Conservation (phyloP, 2,797 vertebrate genomes). For the Carduelis carduelis region DNA sequence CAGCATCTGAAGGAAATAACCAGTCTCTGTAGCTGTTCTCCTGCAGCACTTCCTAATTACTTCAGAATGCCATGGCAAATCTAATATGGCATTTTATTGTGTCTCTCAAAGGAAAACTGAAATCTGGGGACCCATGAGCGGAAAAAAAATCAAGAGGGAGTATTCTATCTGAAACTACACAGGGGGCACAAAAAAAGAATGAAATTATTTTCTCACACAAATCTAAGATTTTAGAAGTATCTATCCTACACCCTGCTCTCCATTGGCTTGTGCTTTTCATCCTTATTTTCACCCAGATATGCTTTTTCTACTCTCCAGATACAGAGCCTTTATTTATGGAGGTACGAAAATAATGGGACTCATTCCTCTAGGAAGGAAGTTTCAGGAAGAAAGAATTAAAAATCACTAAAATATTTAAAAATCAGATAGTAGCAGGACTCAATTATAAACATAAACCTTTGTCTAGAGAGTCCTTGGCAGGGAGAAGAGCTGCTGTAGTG, state of each 20-base stretch:
- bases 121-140: not conserved
- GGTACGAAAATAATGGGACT: not conserved
- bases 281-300: not conserved
- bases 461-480: not conserved
- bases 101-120: not conserved
- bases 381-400: not conserved
- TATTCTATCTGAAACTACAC: not conserved
- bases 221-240: not conserved
- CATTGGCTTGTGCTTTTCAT: not conserved
- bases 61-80: not conserved
- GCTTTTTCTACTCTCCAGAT: not conserved
- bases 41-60: not conserved
- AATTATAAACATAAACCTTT: not conserved
- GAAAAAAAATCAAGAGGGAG: not conserved
- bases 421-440: not conserved
- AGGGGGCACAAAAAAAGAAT: not conserved
- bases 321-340: not conserved
- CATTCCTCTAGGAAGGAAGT: not conserved
- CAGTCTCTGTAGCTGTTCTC: not conserved
- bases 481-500: not conserved
- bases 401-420: not conserved
- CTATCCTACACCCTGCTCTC: not conserved
- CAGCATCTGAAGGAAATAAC: not conserved
- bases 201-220: not conserved
- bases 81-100: not conserved